A percentile compares a stretch with the other conserved stretches of the same genome.
Conservation (phyloP, 1,140 invertebrate genomes). For the Zaprionus inermis region DNA sequence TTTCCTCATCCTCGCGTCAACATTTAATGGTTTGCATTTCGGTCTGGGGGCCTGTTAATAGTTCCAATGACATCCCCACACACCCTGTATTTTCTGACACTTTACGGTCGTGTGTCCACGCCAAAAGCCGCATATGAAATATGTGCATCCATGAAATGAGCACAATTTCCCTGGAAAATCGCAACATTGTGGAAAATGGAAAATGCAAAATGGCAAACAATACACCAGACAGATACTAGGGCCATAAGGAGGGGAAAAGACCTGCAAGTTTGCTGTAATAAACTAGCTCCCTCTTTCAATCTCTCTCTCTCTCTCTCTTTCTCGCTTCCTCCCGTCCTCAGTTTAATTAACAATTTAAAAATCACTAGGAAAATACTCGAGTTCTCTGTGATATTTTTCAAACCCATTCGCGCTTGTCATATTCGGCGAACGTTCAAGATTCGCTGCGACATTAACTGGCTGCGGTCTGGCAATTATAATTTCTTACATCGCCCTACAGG, state of each 20-base stretch:
- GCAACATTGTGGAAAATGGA: conserved; percentile 82
- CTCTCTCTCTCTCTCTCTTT: not conserved
- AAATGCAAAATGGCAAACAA: conserved; percentile 27
- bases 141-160: conserved; percentile 77
- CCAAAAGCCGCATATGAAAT: conserved; percentile 70
- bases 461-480: conserved; percentile 74
- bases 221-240: conserved; percentile 9
- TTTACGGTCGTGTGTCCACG: conserved; percentile 49
- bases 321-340: not conserved
- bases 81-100: conserved; percentile 34
- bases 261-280: conserved; percentile 1
- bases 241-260: not conserved
- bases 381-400: conserved; percentile 11
- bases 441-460: conserved; percentile 63
- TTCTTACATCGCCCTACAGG: conserved; percentile 42
- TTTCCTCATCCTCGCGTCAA: not conserved
- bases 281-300: not conserved
- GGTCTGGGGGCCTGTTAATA: conserved; percentile 56
- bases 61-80: conserved; percentile 12
- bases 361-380: conserved; percentile 11
- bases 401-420: conserved; percentile 48
- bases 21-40: conserved; percentile 35
- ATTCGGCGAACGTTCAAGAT: conserved; percentile 61
- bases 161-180: conserved; percentile 76
- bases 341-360: not conserved